phyloP scores from a whole-genome alignment of 2,797 vertebrate species.

The Craterocephalus amniculus region DNA sequence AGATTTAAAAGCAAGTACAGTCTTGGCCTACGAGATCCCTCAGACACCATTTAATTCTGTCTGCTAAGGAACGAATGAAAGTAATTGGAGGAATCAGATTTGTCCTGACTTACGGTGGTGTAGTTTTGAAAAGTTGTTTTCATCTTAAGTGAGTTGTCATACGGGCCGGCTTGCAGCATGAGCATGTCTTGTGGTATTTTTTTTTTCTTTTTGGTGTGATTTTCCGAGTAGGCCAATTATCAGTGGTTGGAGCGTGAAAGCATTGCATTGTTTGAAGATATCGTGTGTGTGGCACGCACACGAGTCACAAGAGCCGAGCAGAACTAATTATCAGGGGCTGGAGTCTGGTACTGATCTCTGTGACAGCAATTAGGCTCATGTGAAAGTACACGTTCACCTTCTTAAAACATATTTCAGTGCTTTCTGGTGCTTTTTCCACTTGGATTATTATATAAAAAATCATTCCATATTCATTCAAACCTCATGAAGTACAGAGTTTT shows the following conservation, averaged over 20 bases:
- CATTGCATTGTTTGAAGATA: conserved; percentile 48
- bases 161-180: conserved; percentile 7
- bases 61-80: neutral
- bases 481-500: conserved; percentile 29
- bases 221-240: conserved; percentile 32
- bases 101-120: neutral
- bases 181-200: conserved; percentile 38
- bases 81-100: neutral
- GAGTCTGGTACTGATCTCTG: conserved; percentile 44
- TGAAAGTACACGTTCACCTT: conserved; percentile 12
- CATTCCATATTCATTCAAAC: conserved; percentile 1
- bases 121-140: conserved; percentile 25
- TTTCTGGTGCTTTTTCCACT: neutral
- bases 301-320: conserved; percentile 60
- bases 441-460: neutral
- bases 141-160: conserved; percentile 26
- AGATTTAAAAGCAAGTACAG: too few species aligned
- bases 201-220: conserved; percentile 1
- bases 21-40: too few species aligned
- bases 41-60: neutral
- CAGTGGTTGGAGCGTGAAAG: conserved; percentile 57
- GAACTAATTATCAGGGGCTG: conserved; percentile 64
- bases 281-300: conserved; percentile 33
- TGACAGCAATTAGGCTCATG: conserved; percentile 14
- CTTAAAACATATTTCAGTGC: neutral